Conservation (phyloP, 2,113 vertebrate genomes). For the Urocolius indicus region DNA sequence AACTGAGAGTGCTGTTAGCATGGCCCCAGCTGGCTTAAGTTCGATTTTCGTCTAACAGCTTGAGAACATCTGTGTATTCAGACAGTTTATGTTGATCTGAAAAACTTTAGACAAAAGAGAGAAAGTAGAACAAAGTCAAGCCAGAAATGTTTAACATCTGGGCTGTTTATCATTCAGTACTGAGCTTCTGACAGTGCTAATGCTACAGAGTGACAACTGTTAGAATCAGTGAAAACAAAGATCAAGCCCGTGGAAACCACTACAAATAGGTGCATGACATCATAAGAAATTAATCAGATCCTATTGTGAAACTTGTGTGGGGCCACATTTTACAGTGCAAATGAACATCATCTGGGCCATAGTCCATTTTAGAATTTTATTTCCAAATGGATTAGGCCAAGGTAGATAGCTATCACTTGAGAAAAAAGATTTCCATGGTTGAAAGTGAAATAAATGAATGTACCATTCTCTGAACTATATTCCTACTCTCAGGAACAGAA, state of each 20-base stretch:
- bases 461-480: not conserved
- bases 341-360: not conserved
- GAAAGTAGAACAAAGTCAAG: not conserved
- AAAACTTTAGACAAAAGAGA: not conserved
- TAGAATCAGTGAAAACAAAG: not conserved
- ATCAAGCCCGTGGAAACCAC: not conserved
- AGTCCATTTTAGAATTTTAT: not conserved
- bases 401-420: not conserved
- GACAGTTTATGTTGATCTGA: not conserved
- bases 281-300: not conserved
- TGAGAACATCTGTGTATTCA: not conserved
- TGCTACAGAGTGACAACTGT: not conserved
- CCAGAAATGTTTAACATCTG: not conserved
- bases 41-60: not conserved
- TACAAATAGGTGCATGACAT: not conserved
- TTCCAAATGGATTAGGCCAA: not conserved
- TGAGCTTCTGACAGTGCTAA: not conserved
- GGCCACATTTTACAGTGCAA: not conserved
- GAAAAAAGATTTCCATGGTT: not conserved
- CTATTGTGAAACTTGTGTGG: not conserved
- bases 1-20: not conserved
- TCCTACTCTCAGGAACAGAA: not conserved
- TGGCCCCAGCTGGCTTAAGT: not conserved
- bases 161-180: not conserved
- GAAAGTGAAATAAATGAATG: not conserved